Base-by-base conservation (phyloP, 2,113 vertebrate genomes). In the Podarcis raffonei region DNA sequence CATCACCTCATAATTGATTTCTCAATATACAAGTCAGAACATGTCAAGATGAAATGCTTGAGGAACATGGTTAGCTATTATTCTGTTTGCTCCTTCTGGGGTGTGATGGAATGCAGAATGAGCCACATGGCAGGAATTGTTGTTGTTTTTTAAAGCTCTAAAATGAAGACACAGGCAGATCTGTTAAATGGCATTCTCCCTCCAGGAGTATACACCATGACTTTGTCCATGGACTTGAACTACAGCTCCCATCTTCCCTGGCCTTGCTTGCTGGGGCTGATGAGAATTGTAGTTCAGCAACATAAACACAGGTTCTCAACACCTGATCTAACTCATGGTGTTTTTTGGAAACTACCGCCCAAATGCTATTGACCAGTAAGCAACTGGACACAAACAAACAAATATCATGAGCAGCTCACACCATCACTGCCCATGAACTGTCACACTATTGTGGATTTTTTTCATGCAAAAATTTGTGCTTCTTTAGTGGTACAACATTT, bases 1-100 rank as follows among this genome's bases (percentile, higher is more conserved):
- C 86, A 91, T 53, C 90, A 86, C 37, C 42, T 85, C 83, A 59
- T 88, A 88, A 92, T 90, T 90, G 90, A n/a, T n/a, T n/a, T n/a
- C 71, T 83, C 39, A 15, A 18, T 39, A 57, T 82, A 68, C 92
- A 91, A 92, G 87, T 89, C 89, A 92, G 86, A 90, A 92, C 42
- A 93, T 66, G 90, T 91, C 23, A 83, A 92, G 82, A 93, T 81
- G 72, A 92, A 91, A 92, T 59, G 42, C 72, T 87, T 37, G 79
- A 57, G 94, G 81, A 27, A 30, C 4, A 11, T 32, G 27, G 59
- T 87, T 86, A 78, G 20, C 18, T 91, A 91, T 93, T 93, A 93
- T 85, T 88, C 82, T 25, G 57, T 59, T 80, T 86, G 68, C 12
- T 90, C 69, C 23, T 65, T 91, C 81, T 39, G 77, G 85, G 89